These are phyloP conservation scores for Frankliniella intonsa DNA, from an alignment of 2,888 invertebrate genomes.

Conservation along the genomic window DNA sequence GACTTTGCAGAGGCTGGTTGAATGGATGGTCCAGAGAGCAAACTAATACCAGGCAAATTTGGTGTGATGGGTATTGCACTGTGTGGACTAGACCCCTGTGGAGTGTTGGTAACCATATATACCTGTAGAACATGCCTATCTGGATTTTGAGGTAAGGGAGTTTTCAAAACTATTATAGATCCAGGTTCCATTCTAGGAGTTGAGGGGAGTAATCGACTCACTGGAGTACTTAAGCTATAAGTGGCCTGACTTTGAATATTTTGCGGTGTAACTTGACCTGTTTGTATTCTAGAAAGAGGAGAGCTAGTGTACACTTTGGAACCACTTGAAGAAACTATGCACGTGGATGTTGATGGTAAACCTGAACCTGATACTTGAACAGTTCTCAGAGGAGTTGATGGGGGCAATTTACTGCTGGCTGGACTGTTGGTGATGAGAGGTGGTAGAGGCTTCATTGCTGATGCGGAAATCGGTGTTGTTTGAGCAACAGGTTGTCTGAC, in stretches of 20 bases:
- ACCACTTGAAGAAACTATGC: neutral
- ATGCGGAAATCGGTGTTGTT: neutral
- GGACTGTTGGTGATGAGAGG: neutral
- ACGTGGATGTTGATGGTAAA: neutral
- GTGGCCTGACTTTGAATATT: neutral
- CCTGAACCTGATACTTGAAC: neutral
- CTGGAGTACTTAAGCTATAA: neutral
- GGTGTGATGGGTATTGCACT: neutral
- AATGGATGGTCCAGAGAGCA: neutral
- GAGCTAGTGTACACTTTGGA: neutral
- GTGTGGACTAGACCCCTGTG: neutral
- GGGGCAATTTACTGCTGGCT: neutral
- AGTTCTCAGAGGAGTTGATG: neutral
- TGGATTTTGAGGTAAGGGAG: neutral
- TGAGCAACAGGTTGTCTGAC: neutral
- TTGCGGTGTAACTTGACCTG: neutral
- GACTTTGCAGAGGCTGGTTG: neutral
- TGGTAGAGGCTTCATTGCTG: neutral
- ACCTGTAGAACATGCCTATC: neutral
- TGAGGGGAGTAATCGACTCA: neutral
- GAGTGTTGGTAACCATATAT: neutral
- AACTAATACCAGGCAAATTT: neutral
- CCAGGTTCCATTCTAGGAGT: conserved; percentile 11
- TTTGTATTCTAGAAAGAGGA: neutral
- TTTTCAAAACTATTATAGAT: neutral